These are phyloP conservation scores for Anarrhichthys ocellatus DNA, from an alignment of 2,113 vertebrate species.

Conservation along the genomic window DNA sequence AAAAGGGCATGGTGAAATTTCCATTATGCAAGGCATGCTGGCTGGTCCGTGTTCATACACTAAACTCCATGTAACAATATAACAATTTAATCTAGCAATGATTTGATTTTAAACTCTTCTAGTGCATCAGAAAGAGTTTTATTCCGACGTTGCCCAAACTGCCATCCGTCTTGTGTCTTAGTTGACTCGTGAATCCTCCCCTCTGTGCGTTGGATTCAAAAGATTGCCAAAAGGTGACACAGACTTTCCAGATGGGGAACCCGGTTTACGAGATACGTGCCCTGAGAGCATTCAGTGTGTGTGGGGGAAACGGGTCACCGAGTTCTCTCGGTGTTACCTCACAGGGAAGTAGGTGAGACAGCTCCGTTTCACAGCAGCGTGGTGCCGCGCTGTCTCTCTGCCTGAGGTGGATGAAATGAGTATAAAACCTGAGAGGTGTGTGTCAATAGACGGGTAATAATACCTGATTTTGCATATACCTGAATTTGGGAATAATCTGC, in stretches of 20 bases:
- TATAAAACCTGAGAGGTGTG: not conserved
- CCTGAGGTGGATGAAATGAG: constrained; percentile 6
- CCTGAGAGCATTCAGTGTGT: not conserved
- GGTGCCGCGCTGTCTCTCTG: constrained; percentile 24
- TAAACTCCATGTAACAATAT: not conserved
- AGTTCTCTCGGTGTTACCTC: not conserved
- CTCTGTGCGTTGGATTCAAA: not conserved
- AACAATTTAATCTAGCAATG: constrained; percentile 1
- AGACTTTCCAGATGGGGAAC: not conserved
- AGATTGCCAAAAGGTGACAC: constrained; percentile 24
- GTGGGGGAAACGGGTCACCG: constrained; percentile 18
- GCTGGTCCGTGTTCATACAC: not conserved
- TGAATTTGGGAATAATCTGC: not conserved
- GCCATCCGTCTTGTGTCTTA: constrained; percentile 15
- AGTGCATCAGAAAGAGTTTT: not conserved
- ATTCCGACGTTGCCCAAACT: constrained; percentile 5
- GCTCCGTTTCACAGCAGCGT: constrained; percentile 17
- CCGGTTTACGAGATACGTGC: not conserved
- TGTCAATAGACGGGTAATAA: not conserved
- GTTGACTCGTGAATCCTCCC: constrained; percentile 6
- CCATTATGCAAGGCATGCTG: not conserved
- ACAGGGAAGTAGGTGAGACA: constrained; percentile 12
- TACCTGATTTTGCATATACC: not conserved
- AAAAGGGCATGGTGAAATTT: no score
- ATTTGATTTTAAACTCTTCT: constrained; percentile 7